Evolutionary conservation across 2,888 invertebrate species (phyloP).

Genomic region (Cryptophagus acutangulus): DNA sequence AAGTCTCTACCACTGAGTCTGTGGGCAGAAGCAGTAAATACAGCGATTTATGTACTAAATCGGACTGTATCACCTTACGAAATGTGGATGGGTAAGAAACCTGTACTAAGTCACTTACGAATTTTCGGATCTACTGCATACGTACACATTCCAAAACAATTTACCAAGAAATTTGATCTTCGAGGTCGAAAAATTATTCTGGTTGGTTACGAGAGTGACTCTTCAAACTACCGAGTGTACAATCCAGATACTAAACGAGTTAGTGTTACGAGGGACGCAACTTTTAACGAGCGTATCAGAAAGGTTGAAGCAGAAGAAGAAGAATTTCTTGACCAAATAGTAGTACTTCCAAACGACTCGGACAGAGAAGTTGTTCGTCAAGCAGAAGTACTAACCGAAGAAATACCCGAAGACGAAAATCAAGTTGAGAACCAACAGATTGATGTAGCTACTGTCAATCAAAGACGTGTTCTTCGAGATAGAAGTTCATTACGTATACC

Average conservation of each 20-base stretch:
- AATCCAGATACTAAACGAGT: constrained; percentile 28
- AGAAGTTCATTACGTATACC: no score
- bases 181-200: constrained; percentile 9
- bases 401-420: no score
- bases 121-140: constrained; percentile 29
- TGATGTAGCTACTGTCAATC: no score
- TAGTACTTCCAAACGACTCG: no score
- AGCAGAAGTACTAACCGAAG: no score
- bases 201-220: constrained; percentile 3
- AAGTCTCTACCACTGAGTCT: constrained; percentile 21
- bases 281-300: constrained; percentile 4
- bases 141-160: constrained; percentile 13
- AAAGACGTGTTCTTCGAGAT: no score
- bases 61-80: constrained; percentile 31
- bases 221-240: constrained; percentile 29
- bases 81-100: constrained; percentile 37
- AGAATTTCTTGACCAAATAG: no score
- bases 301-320: no score
- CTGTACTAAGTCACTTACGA: constrained; percentile 31
- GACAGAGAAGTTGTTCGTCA: no score
- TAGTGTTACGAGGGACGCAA: constrained; percentile 1
- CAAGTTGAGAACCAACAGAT: no score
- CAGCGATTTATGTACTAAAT: constrained; percentile 38
- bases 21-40: constrained; percentile 36
- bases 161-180: constrained; percentile 7